Conservation (phyloP, 1,140 invertebrate species). For the Meteorus sp. region DNA sequence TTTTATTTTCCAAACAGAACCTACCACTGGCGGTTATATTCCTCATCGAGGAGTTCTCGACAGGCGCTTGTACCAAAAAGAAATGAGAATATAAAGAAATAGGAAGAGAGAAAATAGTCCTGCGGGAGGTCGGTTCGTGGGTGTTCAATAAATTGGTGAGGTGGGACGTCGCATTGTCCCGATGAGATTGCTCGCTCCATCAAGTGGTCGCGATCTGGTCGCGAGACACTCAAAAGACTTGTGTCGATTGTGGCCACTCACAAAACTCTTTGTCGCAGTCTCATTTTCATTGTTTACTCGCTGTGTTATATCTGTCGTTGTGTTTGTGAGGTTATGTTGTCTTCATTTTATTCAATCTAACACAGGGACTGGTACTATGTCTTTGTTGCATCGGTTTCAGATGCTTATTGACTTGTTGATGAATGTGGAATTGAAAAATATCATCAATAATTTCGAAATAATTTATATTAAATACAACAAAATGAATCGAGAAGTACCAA, state of each 20-base stretch:
- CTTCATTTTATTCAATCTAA: too few relatives aligned
- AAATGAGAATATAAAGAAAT: too few relatives aligned
- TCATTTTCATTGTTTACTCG: too few relatives aligned
- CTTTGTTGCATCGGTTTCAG: too few relatives aligned
- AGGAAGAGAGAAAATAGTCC: too few relatives aligned
- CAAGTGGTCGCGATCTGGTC: background rate
- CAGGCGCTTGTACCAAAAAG: slow-evolving; percentile 1
- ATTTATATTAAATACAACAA: too few relatives aligned
- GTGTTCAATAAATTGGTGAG: slow-evolving; percentile 53
- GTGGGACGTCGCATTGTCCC: slow-evolving; percentile 51
- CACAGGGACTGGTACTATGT: too few relatives aligned
- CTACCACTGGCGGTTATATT: too few relatives aligned
- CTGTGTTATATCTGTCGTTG: too few relatives aligned
- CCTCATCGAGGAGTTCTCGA: background rate
- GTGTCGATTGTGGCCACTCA: background rate
- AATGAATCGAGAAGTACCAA: background rate
- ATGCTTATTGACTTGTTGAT: background rate
- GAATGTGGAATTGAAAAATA: background rate
- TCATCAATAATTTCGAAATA: too few relatives aligned
- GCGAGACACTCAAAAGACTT: background rate
- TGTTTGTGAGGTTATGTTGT: too few relatives aligned
- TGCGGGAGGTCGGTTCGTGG: slow-evolving; percentile 37
- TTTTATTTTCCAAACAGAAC: background rate
- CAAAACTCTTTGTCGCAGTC: background rate
- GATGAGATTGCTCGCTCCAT: slow-evolving; percentile 39